Evolutionary conservation across 1,140 invertebrate genomes (phyloP), one percentile per base, ranked within the genome.

Genomic region (Antheraea pernyi): DNA sequence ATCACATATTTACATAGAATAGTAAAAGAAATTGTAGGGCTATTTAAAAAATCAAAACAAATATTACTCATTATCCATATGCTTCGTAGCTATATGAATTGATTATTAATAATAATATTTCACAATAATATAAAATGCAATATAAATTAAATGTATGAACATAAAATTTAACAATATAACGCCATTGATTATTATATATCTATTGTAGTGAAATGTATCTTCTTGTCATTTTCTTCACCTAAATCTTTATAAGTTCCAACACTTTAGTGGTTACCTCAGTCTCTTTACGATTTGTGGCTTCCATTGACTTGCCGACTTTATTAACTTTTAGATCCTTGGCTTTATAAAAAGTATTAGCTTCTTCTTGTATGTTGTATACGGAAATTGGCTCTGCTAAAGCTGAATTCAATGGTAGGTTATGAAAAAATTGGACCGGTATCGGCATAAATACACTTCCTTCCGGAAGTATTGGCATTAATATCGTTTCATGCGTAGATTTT

Each of bases 381-480:
- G 78, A 81, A n/a, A 86, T 75, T 0, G 86, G 85, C 67, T 88
- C 78, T 71, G 81, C 73, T 8, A 90, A 65, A 60, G 85, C 88
- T 75, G 84, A 77, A 67, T 83, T 72, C 10, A 88, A 71, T 0
- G 86, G 84, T 19, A 86, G 66, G 69, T 88, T 86, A 22, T 89
- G 84, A 64, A 79, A 89, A 62, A 87, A 83, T 53, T 74, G 82
- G 8, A 86, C 67, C 2, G 85, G 82, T 59, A 88, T 75, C 4
- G 86, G 84, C 22, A 79, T 77, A 18, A 88, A 62, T 9, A 83
- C 39, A 7, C 79, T 75, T 53, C 46, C 46, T 48, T 84, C 80
- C 7, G 75, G 22, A 16, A 85, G 30, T 2, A 83, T 64, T 46
- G 80, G 72, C 8, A 80, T 72, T 9, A 85, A 18, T 9, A 86